Evolutionary conservation across 2,797 vertebrate genomes (phyloP), one percentile per base, ranked within the genome.

Genomic region (Pangasius krempfi): DNA sequence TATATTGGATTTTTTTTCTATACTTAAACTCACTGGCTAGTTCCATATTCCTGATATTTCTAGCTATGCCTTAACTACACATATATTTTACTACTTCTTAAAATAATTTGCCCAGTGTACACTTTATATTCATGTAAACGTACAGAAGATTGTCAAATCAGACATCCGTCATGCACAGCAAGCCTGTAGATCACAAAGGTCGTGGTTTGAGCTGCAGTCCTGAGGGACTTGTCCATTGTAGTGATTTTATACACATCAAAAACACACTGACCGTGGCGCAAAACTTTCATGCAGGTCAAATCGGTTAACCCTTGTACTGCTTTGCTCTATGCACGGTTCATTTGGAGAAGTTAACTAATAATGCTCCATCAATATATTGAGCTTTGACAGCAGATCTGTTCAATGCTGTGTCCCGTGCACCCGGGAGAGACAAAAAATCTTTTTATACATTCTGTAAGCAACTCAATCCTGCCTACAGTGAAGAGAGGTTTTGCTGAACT

Each of bases 281-380:
- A 90, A 93, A 86, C 91, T 90, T 90, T 87, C 87, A 91, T 50
- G 87, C 52, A 85, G 88, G 91, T 89, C 73, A 91, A 81, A 89
- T 68, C 83, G 84, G 87, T 92, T 91, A 93, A 91, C 93, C 90
- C 90, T 27, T 47, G 90, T 89, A 75, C 37, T 30, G 58, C 89
- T 73, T 4, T 78, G 66, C 88, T 89, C 87, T 85, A 88, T 54
- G 44, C 87, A 78, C 12, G 62, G 91, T 92, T 93, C 81, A 90
- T 92, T 90, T 91, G 88, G 92, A 89, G 92, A 83, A 93, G 88
- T 87, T 89, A 84, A 84, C 80, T 89, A 92, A 88, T 89, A 92
- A 30, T 72, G 33, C 14, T 87, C 86, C 40, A 87, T 95, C 94
- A 90, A 94, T 95, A 94, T 93, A 94, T 93, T 93, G 93, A 94